Evolutionary conservation across 2,113 vertebrate genomes (phyloP), one percentile per base, ranked within the genome.

Genomic region (Motacilla tschutschensis): DNA sequence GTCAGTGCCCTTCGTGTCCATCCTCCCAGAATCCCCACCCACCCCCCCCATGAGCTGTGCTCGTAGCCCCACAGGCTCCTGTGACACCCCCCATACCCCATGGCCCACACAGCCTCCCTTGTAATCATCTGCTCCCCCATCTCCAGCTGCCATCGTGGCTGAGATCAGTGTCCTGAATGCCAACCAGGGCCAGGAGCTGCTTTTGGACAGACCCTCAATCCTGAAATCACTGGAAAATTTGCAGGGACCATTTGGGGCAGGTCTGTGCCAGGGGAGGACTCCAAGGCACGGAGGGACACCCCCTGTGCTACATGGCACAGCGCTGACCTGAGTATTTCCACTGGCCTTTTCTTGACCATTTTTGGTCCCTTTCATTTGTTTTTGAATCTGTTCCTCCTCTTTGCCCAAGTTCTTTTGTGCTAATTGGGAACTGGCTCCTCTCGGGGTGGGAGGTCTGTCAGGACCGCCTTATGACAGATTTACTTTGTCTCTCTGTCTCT

Each of bases 371-470:
- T 95, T 85, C 91, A 93, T 92, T 95, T 95, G 94, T 83, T 93
- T 93, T 93, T 95, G 83, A 94, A 92, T 89, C 70, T 50, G 93
- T 91, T 94, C 90, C 83, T 93, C 83, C 79, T 93, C 93, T 93
- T 93, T 87, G 87, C 94, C 89, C 91, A 92, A 94, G 93, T 94
- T 95, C 89, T 93, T 94, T 91, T 72, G 77, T 0, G 6, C 89
- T 94, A 95, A 95, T 95, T 95, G 93, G 93, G 91, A 95, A 83
- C 94, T 95, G 94, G 94, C 94, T 95, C 66, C 91, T 94, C 89
- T 91, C 90, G 1, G 94, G 91, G 89, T 95, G 94, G 94, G 91
- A 95, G 91, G 94, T 95, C 90, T 95, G 93, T 95, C 87, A 94
- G 88, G 90, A 67, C 79, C 58, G 93, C 91, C 85, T 91, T 22